Percentiles rank a stretch among this genome's conserved stretches.
Evolutionary conservation across 2,113 vertebrate genomes (phyloP).

Genomic region (Chlorodrepanis virens): DNA sequence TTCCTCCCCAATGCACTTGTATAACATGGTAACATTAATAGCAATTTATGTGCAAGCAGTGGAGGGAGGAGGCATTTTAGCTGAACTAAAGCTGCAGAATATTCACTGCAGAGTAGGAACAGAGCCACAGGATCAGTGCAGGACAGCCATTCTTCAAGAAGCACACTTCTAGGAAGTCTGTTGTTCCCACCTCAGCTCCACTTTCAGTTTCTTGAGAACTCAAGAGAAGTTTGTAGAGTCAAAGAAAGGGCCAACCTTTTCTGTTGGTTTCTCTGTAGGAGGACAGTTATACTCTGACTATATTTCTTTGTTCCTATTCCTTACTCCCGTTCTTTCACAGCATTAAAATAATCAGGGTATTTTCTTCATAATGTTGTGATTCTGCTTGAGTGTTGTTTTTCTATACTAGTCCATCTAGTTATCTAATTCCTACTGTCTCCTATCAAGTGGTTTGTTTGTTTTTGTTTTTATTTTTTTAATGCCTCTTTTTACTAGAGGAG

Average conservation of each 20-base stretch:
- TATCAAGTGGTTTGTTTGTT: neutral
- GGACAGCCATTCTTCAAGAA: neutral
- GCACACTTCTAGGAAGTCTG: neutral
- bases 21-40: constrained; percentile 45
- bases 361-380: neutral
- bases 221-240: constrained; percentile 40
- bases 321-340: neutral
- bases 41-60: constrained; percentile 47
- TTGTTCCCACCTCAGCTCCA: neutral
- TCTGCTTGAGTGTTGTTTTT: neutral
- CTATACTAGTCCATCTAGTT: neutral
- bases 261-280: neutral
- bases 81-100: constrained; percentile 9
- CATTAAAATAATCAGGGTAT: neutral
- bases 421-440: neutral
- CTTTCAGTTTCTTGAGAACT: constrained; percentile 46
- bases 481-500: neutral
- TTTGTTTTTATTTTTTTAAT: neutral
- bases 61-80: constrained; percentile 18
- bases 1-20: constrained; percentile 46
- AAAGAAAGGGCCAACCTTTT: neutral
- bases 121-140: neutral
- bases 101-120: neutral
- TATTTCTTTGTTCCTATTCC: neutral
- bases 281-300: neutral